Percentiles rank a stretch among this genome's conserved stretches.
Evolutionary conservation across 2,888 invertebrate species (phyloP).

Genomic region (Resseliella maxima): DNA sequence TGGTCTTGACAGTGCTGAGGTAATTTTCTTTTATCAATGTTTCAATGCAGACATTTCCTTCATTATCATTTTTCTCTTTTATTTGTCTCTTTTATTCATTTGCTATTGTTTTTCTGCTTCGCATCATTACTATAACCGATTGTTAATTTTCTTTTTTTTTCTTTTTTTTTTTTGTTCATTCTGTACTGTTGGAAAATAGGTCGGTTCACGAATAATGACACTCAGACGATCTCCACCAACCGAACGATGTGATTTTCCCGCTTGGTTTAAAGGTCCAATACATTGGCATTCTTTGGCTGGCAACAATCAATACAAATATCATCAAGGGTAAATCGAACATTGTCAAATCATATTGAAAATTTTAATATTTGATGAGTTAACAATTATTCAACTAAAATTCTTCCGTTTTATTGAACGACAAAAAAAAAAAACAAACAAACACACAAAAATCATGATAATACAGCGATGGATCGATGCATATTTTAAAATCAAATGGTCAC

Average conservation of each 20-base stretch:
- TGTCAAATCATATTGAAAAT: too few species aligned
- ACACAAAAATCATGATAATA: slow-evolving; percentile 57
- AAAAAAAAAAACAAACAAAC: too few species aligned
- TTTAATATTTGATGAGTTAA: not conserved
- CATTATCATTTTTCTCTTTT: not conserved
- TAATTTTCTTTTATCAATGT: slow-evolving; percentile 59
- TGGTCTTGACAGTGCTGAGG: slow-evolving; percentile 89
- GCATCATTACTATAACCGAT: too few species aligned
- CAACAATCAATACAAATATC: slow-evolving; percentile 86
- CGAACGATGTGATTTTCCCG: slow-evolving; percentile 82
- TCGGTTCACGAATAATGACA: slow-evolving; percentile 68
- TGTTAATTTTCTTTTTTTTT: not conserved
- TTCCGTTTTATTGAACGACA: not conserved
- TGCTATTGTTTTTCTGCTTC: not conserved
- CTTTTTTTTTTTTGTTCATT: not conserved
- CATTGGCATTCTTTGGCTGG: slow-evolving; percentile 89
- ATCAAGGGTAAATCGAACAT: slow-evolving; percentile 70
- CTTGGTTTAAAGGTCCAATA: slow-evolving; percentile 84
- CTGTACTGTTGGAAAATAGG: slow-evolving; percentile 61
- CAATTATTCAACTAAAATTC: not conserved
- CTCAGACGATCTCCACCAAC: slow-evolving; percentile 67
- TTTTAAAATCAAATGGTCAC: slow-evolving; percentile 67
- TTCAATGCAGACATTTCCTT: too few species aligned
- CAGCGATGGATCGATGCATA: slow-evolving; percentile 68
- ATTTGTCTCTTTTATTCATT: not conserved